Evolutionary conservation across 2,113 vertebrate genomes (phyloP).

Genomic region (Cettia cetti): DNA sequence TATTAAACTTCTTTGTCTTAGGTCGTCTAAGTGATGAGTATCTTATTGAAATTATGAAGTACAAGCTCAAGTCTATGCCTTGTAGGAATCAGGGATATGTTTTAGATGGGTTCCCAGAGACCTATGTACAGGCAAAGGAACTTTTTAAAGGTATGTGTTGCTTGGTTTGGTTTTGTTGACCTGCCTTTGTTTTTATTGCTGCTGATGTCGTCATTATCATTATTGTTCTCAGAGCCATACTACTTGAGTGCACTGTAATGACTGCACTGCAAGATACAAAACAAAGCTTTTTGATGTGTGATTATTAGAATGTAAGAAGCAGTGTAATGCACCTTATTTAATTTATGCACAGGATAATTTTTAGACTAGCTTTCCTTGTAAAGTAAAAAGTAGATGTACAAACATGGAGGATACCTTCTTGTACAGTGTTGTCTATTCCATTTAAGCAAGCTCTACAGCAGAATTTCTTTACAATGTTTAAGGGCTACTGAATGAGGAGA

Average conservation of each 20-base stretch:
- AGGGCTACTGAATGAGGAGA: background rate
- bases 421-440: background rate
- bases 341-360: background rate
- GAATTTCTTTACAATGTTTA: background rate
- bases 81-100: slow-evolving; percentile 93
- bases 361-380: background rate
- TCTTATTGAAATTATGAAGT: slow-evolving; percentile 76
- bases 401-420: background rate
- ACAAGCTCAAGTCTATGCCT: slow-evolving; percentile 85
- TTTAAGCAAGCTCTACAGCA: background rate
- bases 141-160: slow-evolving; percentile 82
- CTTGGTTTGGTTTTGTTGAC: background rate
- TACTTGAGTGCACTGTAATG: background rate
- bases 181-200: background rate
- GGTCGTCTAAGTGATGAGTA: slow-evolving; percentile 80
- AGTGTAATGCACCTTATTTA: background rate
- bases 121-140: slow-evolving; percentile 82
- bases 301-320: background rate
- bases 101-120: slow-evolving; percentile 87
- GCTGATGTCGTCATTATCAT: background rate
- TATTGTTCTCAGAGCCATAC: background rate
- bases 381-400: background rate
- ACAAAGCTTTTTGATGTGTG: background rate
- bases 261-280: background rate
- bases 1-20: slow-evolving; percentile 40